Evolutionary conservation across 2,797 vertebrate genomes (phyloP), one percentile per base, ranked within the genome.

Genomic region (Naso thynnoides): DNA sequence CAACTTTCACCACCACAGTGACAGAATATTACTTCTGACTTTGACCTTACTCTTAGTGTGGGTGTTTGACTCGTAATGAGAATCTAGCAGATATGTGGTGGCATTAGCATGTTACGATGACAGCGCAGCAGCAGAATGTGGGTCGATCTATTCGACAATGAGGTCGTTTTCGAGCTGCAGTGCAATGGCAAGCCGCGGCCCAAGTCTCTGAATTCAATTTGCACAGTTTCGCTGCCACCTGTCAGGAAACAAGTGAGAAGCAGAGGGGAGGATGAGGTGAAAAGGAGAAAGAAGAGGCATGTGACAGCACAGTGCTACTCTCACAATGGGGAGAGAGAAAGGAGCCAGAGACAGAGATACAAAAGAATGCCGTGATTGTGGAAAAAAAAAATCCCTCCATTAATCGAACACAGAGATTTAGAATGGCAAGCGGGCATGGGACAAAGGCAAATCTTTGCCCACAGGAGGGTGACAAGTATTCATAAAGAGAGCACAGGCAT

Each of bases 191-290:
- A 72, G 58, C 70, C 36, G 9, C 62, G 50, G 78, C 54, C 71
- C 47, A 55, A 55, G 68, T 90, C 81, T 80, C 72, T 33, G 69
- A 86, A 89, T 86, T 92, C 74, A 92, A 90, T 92, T 91, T 88
- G 73, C 88, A 88, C 82, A 70, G 79, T 67, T 66, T 71, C 77
- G 27, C 56, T 58, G 49, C 65, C 84, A 89, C 85, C 85, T 88
- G 86, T 81, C 85, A 84, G 80, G 73, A 62, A 79, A 58, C 65
- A 61, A 81, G 86, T 74, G 79, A 65, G 81, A 83, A 67, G 73
- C 53, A 39, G 78, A 79, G 70, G 56, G 66, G 76, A 75, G 56
- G 76, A 76, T 4, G 55, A 84, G 71, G 66, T 71, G 62, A 70
- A 33, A 57, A 56, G 48, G 71, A 63, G 72, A 81, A 78, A 70